These are phyloP conservation scores for Tridacna crocea DNA, from an alignment of 2,888 invertebrate genomes.

Conservation along the genomic window DNA sequence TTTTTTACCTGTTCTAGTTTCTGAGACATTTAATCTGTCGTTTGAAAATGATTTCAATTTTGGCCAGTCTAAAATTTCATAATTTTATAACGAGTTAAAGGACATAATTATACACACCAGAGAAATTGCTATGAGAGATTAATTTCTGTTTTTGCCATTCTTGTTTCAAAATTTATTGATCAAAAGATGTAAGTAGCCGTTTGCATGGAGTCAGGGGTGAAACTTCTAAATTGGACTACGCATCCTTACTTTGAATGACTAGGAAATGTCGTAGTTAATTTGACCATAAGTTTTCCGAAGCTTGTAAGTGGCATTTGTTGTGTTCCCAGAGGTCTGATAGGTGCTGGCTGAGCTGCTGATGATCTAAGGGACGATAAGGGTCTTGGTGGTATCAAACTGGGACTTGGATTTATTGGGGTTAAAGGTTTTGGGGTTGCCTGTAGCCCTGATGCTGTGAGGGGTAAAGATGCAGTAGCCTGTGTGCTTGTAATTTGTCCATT, in stretches of 20 bases:
- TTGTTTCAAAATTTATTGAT: no score
- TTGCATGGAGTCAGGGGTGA: no score
- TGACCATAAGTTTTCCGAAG: conserved; percentile 69
- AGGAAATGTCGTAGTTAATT: conserved; percentile 65
- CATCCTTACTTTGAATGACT: conserved; percentile 64
- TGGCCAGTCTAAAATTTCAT: no score
- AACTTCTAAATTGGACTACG: background rate
- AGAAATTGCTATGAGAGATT: no score
- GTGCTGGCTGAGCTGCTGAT: conserved; percentile 33
- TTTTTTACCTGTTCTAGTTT: no score
- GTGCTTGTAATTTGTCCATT: background rate
- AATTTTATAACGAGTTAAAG: no score
- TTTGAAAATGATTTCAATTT: no score
- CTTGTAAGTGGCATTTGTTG: conserved; percentile 56
- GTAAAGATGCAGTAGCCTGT: background rate
- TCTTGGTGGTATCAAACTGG: conserved; percentile 26
- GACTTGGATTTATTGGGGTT: background rate
- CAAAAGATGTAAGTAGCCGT: no score
- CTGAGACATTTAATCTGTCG: no score
- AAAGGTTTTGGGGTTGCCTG: conserved; percentile 24
- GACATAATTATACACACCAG: no score
- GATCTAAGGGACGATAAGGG: conserved; percentile 38
- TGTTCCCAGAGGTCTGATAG: conserved; percentile 21
- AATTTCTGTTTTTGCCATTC: no score
- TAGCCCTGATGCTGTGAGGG: background rate